phyloP scores from a whole-genome alignment of 2,888 invertebrate species.

The Mayetiola destructor region DNA sequence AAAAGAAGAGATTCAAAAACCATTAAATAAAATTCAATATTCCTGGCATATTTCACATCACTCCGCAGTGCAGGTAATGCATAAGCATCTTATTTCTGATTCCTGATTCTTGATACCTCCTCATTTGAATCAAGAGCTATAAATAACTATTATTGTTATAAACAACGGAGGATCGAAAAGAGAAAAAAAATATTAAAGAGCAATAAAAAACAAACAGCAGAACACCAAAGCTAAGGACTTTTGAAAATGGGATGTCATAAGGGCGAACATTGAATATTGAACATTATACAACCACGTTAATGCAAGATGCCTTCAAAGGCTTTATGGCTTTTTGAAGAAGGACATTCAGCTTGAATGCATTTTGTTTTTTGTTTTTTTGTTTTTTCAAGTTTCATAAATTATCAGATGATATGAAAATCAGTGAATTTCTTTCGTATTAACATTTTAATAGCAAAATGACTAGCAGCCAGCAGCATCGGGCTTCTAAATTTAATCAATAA shows the following conservation, averaged over 20 bases:
- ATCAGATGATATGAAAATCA: constrained; percentile 5
- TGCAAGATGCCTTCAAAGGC: no score
- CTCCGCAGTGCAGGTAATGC: no score
- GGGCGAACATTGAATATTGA: not conserved
- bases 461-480: not conserved
- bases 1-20: no score
- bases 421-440: not conserved
- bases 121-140: no score
- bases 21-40: no score
- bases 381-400: not conserved
- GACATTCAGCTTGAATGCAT: constrained; percentile 1
- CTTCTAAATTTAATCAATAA: not conserved
- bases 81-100: no score
- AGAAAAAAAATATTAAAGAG: constrained; percentile 8
- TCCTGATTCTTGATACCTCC: no score
- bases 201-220: constrained; percentile 7
- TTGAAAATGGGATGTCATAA: constrained; percentile 1
- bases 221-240: not conserved
- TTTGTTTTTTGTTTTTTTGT: not conserved
- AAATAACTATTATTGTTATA: no score
- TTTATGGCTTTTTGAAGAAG: no score
- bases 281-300: no score
- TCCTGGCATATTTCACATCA: no score
- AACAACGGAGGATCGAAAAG: not conserved
- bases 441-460: not conserved